Base-by-base conservation (phyloP, 2,797 vertebrate species). In the Australoheros facetus region DNA sequence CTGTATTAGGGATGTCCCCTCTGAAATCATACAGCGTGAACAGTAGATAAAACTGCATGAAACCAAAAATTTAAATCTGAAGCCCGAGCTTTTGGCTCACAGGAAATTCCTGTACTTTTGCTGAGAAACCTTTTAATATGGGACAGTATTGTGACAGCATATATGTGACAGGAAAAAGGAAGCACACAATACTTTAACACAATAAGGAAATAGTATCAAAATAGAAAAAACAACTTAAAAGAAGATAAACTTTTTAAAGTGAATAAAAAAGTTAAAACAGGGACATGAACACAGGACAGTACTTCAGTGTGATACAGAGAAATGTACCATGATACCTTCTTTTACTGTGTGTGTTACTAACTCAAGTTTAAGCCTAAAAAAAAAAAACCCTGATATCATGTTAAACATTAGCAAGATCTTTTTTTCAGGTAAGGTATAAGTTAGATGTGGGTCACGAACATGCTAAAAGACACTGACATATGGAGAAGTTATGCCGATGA, bases 361-460 rank as follows among this genome's bases (percentile, higher is more conserved):
- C 23, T 66, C 7, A 48, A 48, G 23, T 28, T 66, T 66, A 66
- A 66, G 17, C 23, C 14, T 66, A 26, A 26, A 26, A 26, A 26
- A 48, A 19, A 48, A 48, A 9, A 19, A 48, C 5, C 13, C 16
- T 48, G 23, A 66, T 42, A 66, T 5, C 19, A 30, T 26, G 26
- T 26, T 26, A 26, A 26, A 26, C 26, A 48, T 66, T 42, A 28
- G 3, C 23, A 48, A 16, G 16, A 48, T 28, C 3, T 3, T 42
- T 62, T 56, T 37, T 72, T 51, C 37, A 74, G 56, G 60, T 23
- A 51, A 30, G 19, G 42, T 14, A 56, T 30, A 30, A 14, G 17
- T n/a, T 32, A 58, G 42, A 83, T 74, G 26, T 48, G 32, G 19
- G 75, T 78, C 60, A 78, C 17, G 7, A 12, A 74, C 26, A 34